Evolutionary conservation across 2,888 invertebrate species (phyloP).

Genomic region (Limnephilus marmoratus): DNA sequence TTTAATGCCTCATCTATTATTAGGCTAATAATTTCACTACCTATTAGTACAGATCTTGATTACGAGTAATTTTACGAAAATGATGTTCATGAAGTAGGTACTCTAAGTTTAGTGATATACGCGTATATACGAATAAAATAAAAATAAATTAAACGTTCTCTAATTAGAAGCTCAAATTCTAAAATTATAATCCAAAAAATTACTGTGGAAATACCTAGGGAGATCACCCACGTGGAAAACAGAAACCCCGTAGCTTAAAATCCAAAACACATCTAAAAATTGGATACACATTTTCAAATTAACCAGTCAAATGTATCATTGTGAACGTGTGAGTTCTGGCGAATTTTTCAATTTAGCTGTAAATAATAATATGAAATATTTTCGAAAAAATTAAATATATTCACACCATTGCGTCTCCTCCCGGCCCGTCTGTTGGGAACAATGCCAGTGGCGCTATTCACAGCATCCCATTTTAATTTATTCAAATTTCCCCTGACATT

Average conservation of each 20-base stretch:
- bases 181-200: background rate
- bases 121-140: background rate
- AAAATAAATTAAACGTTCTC: background rate
- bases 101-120: too few species aligned
- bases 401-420: slow-evolving; percentile 10
- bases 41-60: too few species aligned
- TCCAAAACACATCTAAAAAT: background rate
- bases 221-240: background rate
- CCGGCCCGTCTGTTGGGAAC: slow-evolving; percentile 6
- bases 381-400: slow-evolving; percentile 5
- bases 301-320: background rate
- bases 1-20: too few species aligned
- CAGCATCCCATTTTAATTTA: slow-evolving; percentile 78
- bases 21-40: too few species aligned
- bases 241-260: background rate
- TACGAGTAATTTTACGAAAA: too few species aligned
- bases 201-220: background rate
- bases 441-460: slow-evolving; percentile 57
- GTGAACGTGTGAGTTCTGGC: background rate
- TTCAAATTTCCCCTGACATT: slow-evolving; percentile 79
- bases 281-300: background rate
- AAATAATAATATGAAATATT: background rate
- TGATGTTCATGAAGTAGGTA: too few species aligned
- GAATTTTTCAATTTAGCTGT: background rate
- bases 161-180: background rate